phyloP scores from a whole-genome alignment of 2,888 invertebrate genomes.

The Rhopalosiphum nymphaeae region DNA sequence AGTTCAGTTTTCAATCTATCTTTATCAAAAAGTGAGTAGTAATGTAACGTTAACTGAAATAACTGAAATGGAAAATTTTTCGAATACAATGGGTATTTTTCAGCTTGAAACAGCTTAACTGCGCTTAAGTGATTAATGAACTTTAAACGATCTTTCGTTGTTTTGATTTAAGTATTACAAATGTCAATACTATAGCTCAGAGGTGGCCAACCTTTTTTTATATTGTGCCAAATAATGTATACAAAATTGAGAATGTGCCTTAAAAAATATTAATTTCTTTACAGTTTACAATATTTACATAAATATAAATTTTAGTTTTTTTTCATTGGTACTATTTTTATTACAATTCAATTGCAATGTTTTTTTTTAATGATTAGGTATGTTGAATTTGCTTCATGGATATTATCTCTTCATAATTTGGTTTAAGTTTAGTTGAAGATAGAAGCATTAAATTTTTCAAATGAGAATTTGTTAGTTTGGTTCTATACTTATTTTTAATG shows the following conservation, averaged over 20 bases:
- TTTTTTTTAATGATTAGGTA: too few species aligned
- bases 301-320: too few species aligned
- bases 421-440: conserved; percentile 58
- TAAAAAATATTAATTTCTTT: too few species aligned
- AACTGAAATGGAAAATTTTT: neutral
- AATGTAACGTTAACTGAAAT: neutral
- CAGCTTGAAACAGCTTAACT: neutral
- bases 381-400: too few species aligned
- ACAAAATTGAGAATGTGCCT: too few species aligned
- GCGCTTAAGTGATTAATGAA: neutral
- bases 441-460: conserved; percentile 55
- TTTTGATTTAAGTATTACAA: neutral
- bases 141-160: neutral
- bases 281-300: too few species aligned
- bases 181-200: too few species aligned
- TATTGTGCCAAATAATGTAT: too few species aligned
- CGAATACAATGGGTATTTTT: neutral
- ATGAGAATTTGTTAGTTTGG: conserved; percentile 55
- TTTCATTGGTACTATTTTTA: too few species aligned
- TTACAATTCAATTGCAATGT: too few species aligned
- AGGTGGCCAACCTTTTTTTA: too few species aligned
- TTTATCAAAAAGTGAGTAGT: neutral
- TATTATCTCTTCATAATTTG: conserved; percentile 58
- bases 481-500: too few species aligned
- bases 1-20: neutral